Conservation (phyloP, 2,113 vertebrate genomes). For the Colossoma macropomum region DNA sequence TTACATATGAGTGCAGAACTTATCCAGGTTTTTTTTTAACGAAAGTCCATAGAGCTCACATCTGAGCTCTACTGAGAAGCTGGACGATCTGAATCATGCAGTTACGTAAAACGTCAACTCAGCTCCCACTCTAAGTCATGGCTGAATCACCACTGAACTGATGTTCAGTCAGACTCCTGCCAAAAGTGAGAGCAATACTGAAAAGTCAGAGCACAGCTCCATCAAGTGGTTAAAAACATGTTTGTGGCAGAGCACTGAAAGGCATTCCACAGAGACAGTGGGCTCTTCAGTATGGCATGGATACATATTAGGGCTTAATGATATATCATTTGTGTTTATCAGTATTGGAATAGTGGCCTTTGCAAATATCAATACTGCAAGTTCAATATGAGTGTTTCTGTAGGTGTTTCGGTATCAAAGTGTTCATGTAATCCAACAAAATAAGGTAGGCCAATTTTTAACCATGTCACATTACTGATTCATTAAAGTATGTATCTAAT, state of each 20-base stretch:
- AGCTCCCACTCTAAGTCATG: slow-evolving; percentile 46
- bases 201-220: slow-evolving; percentile 31
- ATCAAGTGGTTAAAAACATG: slow-evolving; percentile 42
- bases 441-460: no score
- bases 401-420: no score
- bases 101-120: slow-evolving; percentile 49
- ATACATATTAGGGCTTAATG: background rate
- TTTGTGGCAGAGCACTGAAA: background rate
- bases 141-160: slow-evolving; percentile 49
- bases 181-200: slow-evolving; percentile 30
- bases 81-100: slow-evolving; percentile 48
- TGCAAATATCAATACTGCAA: no score
- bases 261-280: background rate
- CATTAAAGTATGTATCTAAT: no score
- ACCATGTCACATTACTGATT: no score
- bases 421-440: no score
- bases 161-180: slow-evolving; percentile 31
- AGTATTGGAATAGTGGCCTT: no score
- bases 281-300: background rate
- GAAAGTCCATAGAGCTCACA: background rate
- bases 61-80: slow-evolving; percentile 23
- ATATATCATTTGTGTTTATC: no score
- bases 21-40: background rate
- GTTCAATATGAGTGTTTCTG: no score
- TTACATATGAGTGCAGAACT: background rate